Evolutionary conservation across 2,888 invertebrate genomes (phyloP), one percentile per base, ranked within the genome.

Genomic region (Serripes groenlandicus): DNA sequence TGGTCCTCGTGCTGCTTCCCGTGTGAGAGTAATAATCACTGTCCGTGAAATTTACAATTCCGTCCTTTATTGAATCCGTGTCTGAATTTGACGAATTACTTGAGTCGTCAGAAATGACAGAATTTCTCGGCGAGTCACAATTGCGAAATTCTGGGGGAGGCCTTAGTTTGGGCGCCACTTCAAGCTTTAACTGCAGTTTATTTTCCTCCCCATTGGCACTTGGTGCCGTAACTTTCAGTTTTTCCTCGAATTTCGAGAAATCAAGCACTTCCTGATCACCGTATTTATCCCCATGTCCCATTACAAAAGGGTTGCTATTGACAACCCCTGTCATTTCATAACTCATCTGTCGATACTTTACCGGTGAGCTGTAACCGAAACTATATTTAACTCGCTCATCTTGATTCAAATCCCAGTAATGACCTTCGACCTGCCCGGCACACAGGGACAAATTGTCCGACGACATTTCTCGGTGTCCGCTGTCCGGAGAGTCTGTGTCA

Each of bases 381-480:
- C 87, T 90, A 37, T 88, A 85, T 56, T 88, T 85, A 11, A 86
- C 73, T 3, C 79, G 32, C n/a, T 85, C 84, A 11, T 86, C 87
- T 3, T 84, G 82, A 26, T 84, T 75, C 32, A 78, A 60, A 18
- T 83, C 83, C 92, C 92, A 92, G 77, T 89, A 90, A n/a, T 85
- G 88, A 72, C 78, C 75, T 42, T 92, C 91, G 0, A 84, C 74
- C 30, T 88, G 86, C 15, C 83, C 83, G n/a, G 88, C 68, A 42
- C 86, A 88, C 68, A 87, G 81, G 11, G 91, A 85, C 66, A 93
- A 87, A 69, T 90, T 92, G 73, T 93, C 93, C 0, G 92, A 92
- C 18, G 93, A 94, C 94, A 94, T 94, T 86, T 94, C 94, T 49
- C 90, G 90, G 85, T 94, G 94, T 21, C 94, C 94, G 75, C 93